Evolutionary conservation across 1,140 invertebrate species (phyloP).

Genomic region (Atta colombica): DNA sequence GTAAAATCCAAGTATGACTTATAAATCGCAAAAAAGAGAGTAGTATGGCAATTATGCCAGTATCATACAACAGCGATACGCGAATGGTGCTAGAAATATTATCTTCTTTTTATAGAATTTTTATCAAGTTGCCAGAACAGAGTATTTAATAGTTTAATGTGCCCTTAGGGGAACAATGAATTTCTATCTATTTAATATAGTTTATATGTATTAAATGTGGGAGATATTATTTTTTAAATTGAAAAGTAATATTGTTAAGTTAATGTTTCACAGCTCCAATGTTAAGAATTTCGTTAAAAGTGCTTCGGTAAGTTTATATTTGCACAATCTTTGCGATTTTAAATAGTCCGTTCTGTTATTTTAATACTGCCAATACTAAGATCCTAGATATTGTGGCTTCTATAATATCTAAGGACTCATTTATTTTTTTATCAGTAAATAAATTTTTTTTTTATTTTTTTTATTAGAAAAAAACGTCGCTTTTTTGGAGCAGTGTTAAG

Average conservation of each 20-base stretch:
- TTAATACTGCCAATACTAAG: constrained; percentile 72
- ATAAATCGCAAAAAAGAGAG: constrained; percentile 38
- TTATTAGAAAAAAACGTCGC: constrained; percentile 16
- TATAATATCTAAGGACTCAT: constrained; percentile 43
- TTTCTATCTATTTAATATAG: constrained; percentile 30
- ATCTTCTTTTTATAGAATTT: constrained; percentile 75
- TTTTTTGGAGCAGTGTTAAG: constrained; percentile 55
- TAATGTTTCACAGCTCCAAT: constrained; percentile 8
- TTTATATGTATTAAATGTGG: constrained; percentile 41
- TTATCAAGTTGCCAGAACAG: constrained; percentile 74
- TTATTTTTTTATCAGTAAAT: constrained; percentile 38
- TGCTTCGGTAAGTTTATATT: constrained; percentile 19
- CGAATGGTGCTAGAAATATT: constrained; percentile 72
- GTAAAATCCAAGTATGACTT: constrained; percentile 51
- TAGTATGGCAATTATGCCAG: constrained; percentile 19
- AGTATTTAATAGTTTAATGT: constrained; percentile 77
- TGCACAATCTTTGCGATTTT: constrained; percentile 1
- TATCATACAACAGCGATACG: constrained; percentile 58
- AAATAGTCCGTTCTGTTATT: constrained; percentile 51
- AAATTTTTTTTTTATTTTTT: constrained; percentile 37
- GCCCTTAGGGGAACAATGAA: constrained; percentile 17
- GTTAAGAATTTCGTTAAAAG: constrained; percentile 20
- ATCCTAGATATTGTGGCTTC: constrained; percentile 34
- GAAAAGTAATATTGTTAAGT: constrained; percentile 25
- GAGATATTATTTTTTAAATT: constrained; percentile 29